Evolutionary conservation across 2,797 vertebrate species (phyloP).

Genomic region (Neosilurus hyrtlii): DNA sequence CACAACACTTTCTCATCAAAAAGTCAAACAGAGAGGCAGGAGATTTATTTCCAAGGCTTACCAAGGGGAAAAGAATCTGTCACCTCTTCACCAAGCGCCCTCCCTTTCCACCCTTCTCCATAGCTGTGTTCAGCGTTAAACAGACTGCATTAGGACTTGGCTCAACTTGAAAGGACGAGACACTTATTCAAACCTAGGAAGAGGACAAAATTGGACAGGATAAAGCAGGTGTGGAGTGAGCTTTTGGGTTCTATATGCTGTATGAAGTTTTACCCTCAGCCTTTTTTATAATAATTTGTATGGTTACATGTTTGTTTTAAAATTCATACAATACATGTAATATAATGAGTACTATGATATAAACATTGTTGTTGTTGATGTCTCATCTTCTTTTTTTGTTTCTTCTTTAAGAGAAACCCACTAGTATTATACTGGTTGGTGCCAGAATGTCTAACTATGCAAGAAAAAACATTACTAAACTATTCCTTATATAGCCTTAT

Average conservation of each 20-base stretch:
- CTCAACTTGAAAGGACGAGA: slow-evolving; percentile 54
- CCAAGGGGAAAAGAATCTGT: slow-evolving; percentile 53
- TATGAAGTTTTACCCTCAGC: background rate
- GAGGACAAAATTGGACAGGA: slow-evolving; percentile 40
- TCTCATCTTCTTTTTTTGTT: background rate
- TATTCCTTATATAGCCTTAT: too few species aligned
- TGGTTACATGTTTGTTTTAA: background rate
- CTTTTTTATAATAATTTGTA: background rate
- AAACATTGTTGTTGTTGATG: background rate
- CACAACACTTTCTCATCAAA: slow-evolving; percentile 65
- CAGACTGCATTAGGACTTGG: slow-evolving; percentile 47
- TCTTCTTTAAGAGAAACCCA: background rate
- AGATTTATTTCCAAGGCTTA: slow-evolving; percentile 64
- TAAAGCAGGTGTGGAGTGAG: slow-evolving; percentile 37
- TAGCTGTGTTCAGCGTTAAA: slow-evolving; percentile 48
- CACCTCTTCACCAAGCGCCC: slow-evolving; percentile 44
- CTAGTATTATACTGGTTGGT: background rate
- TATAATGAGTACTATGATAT: background rate
- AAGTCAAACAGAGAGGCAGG: slow-evolving; percentile 64
- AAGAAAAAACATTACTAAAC: too few species aligned
- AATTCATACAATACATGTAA: background rate
- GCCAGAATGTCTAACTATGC: background rate
- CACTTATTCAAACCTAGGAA: slow-evolving; percentile 51
- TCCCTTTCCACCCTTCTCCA: slow-evolving; percentile 26
- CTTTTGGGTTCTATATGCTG: slow-evolving; percentile 24